Evolutionary conservation across 2,113 vertebrate species (phyloP).

Genomic region (Salvelinus sp.): DNA sequence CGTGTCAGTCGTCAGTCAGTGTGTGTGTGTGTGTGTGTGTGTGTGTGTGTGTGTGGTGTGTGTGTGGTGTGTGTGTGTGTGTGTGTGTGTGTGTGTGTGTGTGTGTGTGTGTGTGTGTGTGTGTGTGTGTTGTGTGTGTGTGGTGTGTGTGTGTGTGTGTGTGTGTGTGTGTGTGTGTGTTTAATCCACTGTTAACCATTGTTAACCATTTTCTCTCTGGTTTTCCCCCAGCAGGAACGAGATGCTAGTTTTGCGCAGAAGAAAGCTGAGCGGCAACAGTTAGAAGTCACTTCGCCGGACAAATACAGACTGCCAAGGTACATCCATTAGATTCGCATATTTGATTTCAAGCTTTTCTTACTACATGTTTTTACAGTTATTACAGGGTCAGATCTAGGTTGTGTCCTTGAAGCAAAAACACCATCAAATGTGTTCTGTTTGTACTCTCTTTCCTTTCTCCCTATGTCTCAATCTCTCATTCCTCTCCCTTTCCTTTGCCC

Average conservation of each 20-base stretch:
- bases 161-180: neutral
- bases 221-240: conserved; percentile 83
- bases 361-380: neutral
- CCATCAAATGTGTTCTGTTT: neutral
- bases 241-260: conserved; percentile 90
- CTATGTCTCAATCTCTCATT: neutral
- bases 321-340: neutral
- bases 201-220: conserved; percentile 11
- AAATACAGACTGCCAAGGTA: conserved; percentile 96
- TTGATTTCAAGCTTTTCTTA: neutral
- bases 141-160: neutral
- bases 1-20: no score
- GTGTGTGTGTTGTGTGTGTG: neutral
- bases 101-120: neutral
- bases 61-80: neutral
- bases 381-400: neutral
- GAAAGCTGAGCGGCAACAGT: conserved; percentile 95
- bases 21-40: neutral
- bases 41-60: neutral
- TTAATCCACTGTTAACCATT: neutral
- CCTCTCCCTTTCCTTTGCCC: neutral
- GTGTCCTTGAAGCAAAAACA: neutral
- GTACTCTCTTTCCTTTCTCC: neutral
- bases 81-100: neutral
- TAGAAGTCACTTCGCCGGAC: conserved; percentile 90